A percentile compares a stretch with the other conserved stretches of the same genome.
phyloP scores from a whole-genome alignment of 2,888 invertebrate species.

The Gonocerus acuteangulatus region DNA sequence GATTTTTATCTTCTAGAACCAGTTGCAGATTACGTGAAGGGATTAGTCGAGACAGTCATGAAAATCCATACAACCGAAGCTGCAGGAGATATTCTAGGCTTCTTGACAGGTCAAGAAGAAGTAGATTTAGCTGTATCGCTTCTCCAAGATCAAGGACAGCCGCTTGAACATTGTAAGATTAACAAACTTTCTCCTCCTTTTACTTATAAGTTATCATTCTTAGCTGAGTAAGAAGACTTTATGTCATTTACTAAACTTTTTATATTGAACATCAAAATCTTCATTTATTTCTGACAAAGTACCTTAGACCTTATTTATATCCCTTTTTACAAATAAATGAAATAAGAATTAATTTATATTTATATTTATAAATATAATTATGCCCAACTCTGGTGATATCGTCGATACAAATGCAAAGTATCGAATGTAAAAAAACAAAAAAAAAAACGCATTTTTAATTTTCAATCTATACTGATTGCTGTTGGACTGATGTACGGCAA shows the following conservation, averaged over 20 bases:
- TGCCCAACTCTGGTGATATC: no score
- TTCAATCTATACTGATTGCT: no score
- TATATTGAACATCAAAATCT: no score
- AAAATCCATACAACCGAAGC: conserved; percentile 80
- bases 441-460: no score
- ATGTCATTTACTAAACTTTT: neutral
- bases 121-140: conserved; percentile 68
- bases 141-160: conserved; percentile 47
- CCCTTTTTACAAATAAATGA: no score
- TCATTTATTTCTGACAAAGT: no score
- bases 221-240: neutral
- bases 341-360: no score
- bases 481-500: no score
- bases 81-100: conserved; percentile 81
- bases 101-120: conserved; percentile 91
- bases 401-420: no score
- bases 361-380: no score
- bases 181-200: neutral
- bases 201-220: neutral
- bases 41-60: conserved; percentile 76
- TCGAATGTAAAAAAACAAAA: no score
- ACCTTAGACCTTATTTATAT: no score
- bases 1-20: conserved; percentile 55
- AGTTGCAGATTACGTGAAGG: conserved; percentile 80
- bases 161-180: conserved; percentile 14